Evolutionary conservation across 2,888 invertebrate genomes (phyloP).

Genomic region (Cerastoderma edule): DNA sequence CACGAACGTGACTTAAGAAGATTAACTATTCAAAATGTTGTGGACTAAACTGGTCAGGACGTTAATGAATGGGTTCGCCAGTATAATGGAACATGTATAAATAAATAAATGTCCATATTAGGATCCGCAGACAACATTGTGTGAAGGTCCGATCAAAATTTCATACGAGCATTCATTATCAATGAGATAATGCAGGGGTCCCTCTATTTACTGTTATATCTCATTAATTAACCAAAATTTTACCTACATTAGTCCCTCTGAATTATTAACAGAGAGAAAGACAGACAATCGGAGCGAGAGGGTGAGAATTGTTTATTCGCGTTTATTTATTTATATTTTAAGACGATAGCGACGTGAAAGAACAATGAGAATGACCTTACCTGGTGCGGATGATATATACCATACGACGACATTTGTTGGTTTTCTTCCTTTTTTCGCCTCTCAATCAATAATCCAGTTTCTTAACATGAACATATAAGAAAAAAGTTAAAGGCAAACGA

Average conservation of each 20-base stretch:
- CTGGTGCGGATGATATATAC: constrained; percentile 59
- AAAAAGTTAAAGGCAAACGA: not conserved
- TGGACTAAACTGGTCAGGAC: not conserved
- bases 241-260: constrained; percentile 24
- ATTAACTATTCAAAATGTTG: constrained; percentile 23
- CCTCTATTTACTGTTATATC: not conserved
- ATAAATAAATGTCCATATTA: constrained; percentile 48
- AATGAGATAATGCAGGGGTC: constrained; percentile 36
- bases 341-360: constrained; percentile 6
- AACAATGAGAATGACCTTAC: constrained; percentile 32
- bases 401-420: constrained; percentile 57
- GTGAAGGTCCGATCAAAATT: constrained; percentile 53
- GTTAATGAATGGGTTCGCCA: constrained; percentile 15
- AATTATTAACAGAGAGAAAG: constrained; percentile 22
- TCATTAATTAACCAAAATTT: constrained; percentile 28
- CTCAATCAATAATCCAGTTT: constrained; percentile 4
- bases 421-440: not conserved
- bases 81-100: constrained; percentile 42
- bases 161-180: constrained; percentile 60
- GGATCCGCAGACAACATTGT: constrained; percentile 21
- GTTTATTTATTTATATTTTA: constrained; percentile 22
- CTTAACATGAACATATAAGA: not conserved
- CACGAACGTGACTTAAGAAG: constrained; percentile 15
- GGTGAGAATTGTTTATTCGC: too few relatives aligned
- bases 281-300: not conserved